Conservation (phyloP, 1,140 invertebrate species). For the Pachypeltis micranthus region DNA sequence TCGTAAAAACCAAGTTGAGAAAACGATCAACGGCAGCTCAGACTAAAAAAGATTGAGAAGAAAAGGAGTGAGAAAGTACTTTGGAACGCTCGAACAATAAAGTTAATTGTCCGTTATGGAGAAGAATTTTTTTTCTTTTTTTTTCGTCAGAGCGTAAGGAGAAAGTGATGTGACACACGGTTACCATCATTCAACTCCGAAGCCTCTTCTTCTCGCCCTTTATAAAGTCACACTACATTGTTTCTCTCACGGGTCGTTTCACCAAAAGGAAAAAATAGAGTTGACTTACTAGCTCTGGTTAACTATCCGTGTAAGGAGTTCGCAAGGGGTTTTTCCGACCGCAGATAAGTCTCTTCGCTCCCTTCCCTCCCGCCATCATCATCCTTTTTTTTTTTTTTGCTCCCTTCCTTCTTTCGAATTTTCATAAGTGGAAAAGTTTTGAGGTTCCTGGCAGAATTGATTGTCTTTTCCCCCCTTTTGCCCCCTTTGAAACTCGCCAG, state of each 20-base stretch:
- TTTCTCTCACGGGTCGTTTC: conserved; percentile 6
- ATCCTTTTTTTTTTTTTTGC: too few relatives aligned
- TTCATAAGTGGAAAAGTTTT: not conserved
- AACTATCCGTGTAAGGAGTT: conserved; percentile 1
- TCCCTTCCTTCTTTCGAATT: not conserved
- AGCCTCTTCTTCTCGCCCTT: not conserved
- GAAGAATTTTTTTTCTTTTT: not conserved
- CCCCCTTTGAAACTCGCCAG: too few relatives aligned
- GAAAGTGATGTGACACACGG: conserved; percentile 4
- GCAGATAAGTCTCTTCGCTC: too few relatives aligned
- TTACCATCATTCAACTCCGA: conserved; percentile 4
- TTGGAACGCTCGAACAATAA: too few relatives aligned
- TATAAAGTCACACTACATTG: conserved; percentile 8
- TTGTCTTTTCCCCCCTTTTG: too few relatives aligned
- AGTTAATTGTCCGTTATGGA: conserved; percentile 5
- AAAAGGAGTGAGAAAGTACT: too few relatives aligned
- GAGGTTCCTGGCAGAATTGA: not conserved
- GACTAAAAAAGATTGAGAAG: too few relatives aligned
- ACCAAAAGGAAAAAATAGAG: not conserved
- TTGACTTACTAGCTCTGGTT: not conserved
- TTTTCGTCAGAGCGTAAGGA: too few relatives aligned
- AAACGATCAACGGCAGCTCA: too few relatives aligned
- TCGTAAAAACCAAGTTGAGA: too few relatives aligned
- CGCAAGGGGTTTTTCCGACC: not conserved
- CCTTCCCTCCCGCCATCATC: too few relatives aligned